Evolutionary conservation across 2,797 vertebrate genomes (phyloP).

Genomic region (Enteromius radiatus): DNA sequence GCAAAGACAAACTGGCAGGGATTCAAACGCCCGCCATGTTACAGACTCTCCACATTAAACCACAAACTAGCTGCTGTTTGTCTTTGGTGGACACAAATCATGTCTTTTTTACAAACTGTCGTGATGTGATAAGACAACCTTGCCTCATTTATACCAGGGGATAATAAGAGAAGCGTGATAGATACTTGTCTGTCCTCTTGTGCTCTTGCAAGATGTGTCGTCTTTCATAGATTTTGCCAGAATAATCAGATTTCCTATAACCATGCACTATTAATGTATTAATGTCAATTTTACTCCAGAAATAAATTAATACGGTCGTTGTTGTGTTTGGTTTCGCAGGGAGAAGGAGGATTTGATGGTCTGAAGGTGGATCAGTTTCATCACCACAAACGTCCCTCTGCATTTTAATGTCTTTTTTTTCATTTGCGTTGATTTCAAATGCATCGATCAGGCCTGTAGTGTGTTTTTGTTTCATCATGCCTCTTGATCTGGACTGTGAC

Average conservation of each 20-base stretch:
- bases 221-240: background rate
- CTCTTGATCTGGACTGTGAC: conserved; percentile 67
- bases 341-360: conserved; percentile 60
- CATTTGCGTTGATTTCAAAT: conserved; percentile 45
- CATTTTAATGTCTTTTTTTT: conserved; percentile 50
- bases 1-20: conserved; percentile 41
- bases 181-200: background rate
- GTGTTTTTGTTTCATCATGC: conserved; percentile 64
- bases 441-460: conserved; percentile 34
- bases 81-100: conserved; percentile 1
- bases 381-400: conserved; percentile 44
- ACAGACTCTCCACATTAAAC: conserved; percentile 19
- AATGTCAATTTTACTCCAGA: background rate
- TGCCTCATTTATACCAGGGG: background rate
- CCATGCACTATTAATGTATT: background rate
- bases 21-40: conserved; percentile 49
- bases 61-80: conserved; percentile 12
- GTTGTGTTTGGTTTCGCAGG: conserved; percentile 58
- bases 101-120: background rate
- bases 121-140: background rate
- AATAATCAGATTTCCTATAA: background rate
- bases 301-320: background rate
- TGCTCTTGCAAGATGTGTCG: background rate
- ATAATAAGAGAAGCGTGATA: background rate
- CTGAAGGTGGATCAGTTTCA: conserved; percentile 60